Conservation (phyloP, 1,140 invertebrate species). For the Caenorhabditis elegans region DNA sequence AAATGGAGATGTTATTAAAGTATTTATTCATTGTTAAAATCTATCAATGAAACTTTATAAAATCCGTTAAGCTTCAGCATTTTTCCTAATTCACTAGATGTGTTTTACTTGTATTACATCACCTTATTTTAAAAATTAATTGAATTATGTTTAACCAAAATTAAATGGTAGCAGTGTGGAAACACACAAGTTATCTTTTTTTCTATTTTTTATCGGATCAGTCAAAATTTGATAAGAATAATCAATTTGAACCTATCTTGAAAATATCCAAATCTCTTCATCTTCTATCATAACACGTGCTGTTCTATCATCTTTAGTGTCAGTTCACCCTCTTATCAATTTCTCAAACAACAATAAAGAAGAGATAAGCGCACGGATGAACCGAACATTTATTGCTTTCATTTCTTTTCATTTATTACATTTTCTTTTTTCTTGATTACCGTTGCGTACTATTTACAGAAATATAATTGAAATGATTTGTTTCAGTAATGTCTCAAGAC, state of each 20-base stretch:
- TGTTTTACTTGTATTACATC: too few species aligned
- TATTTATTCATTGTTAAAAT: constrained; percentile 65
- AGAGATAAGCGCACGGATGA: not conserved
- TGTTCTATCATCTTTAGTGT: not conserved
- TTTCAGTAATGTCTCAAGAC: constrained; percentile 39
- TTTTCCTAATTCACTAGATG: too few species aligned
- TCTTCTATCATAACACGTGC: not conserved
- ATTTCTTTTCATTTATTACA: not conserved
- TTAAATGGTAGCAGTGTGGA: too few species aligned
- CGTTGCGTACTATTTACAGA: too few species aligned
- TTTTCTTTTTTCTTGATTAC: not conserved
- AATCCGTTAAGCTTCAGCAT: too few species aligned
- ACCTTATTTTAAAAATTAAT: too few species aligned
- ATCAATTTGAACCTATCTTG: not conserved
- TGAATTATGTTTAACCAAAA: too few species aligned
- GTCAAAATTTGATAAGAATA: too few species aligned
- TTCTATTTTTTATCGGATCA: too few species aligned
- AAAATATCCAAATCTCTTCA: not conserved
- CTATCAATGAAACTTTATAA: too few species aligned
- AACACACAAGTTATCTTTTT: too few species aligned
- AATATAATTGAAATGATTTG: too few species aligned
- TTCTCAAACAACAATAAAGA: not conserved
- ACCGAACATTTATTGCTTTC: not conserved
- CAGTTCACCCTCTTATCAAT: not conserved
- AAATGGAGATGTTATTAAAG: constrained; percentile 64